A percentile compares a stretch with the other conserved stretches of the same genome.
Conservation (phyloP, 1,140 invertebrate species). For the Cotesia typhae region DNA sequence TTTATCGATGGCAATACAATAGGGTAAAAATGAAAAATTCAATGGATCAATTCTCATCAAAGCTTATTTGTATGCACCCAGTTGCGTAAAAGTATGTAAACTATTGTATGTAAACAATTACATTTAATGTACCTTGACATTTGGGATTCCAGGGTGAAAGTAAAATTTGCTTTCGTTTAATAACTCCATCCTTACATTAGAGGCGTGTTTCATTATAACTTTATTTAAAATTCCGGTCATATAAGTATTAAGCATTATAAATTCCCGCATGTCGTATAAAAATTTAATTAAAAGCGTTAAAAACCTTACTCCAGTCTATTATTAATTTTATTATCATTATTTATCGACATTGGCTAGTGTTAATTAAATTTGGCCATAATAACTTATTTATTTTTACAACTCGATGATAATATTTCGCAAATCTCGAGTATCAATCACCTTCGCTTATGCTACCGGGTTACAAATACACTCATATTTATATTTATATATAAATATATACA, state of each 20-base stretch:
- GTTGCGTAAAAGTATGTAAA: conserved; percentile 1
- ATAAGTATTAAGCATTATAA: neutral
- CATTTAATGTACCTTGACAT: conserved; percentile 26
- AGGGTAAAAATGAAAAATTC: neutral
- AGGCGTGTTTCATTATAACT: neutral
- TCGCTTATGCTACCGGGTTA: conserved; percentile 18
- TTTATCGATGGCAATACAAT: neutral
- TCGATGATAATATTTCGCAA: neutral
- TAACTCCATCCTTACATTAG: neutral
- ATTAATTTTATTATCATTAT: no score
- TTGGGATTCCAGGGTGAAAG: conserved; percentile 32
- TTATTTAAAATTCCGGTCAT: neutral
- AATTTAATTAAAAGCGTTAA: no score
- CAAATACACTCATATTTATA: neutral
- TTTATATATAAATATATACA: neutral
- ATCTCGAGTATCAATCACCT: neutral
- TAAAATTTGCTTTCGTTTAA: conserved; percentile 21
- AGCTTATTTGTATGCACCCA: conserved; percentile 2
- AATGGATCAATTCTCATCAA: neutral
- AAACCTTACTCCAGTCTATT: no score
- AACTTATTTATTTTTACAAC: neutral
- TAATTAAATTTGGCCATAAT: neutral
- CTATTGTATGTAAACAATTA: neutral
- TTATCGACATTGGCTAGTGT: no score
- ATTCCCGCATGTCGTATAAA: no score